Evolutionary conservation across 2,888 invertebrate species (phyloP), one percentile per base, ranked within the genome.

Genomic region (Lycophotia porphyrea): DNA sequence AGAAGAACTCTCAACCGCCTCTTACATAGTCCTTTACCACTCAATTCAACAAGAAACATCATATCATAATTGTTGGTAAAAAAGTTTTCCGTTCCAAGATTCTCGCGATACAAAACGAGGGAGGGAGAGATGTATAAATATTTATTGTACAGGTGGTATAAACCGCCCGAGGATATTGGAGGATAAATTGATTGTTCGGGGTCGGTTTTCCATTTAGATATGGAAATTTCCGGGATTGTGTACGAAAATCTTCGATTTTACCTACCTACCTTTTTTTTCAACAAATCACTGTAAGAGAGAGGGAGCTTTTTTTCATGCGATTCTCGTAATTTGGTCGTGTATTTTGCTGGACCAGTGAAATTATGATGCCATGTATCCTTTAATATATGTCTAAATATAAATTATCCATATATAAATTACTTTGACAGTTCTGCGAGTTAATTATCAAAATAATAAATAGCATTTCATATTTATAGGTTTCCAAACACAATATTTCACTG

Each of bases 131-230:
- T 92, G 92, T 94, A 95, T 95, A 96, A 96, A 96, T 95, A 96
- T 96, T 96, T 96, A 96, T 96, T 94, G 95, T 95, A 95, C 96
- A 96, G 96, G 96, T 96, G 96, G 95, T 95, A 95, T 96, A 96
- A 95, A 95, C 95, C 95, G 95, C 95, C 94, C 90, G 94, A 95
- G 95, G 95, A 96, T 96, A 96, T 96, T 95, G 96, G 93, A 93
- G 95, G 96, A 96, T 96, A 96, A 96, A 96, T 96, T 96, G 96
- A 96, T 96, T 96, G 96, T 96, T 94, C 95, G 94, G 95, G 96
- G 95, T 96, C 94, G 96, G 95, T 96, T 96, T 96, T 96, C 96
- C 96, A 96, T 96, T 96, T 96, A 96, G 96, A 96, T 96, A 96
- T 96, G 96, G 96, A 96, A 96, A 96, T 96, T 95, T 95, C 93